Evolutionary conservation across 2,888 invertebrate species (phyloP), one percentile per base, ranked within the genome.

Genomic region (Aradus depressus): DNA sequence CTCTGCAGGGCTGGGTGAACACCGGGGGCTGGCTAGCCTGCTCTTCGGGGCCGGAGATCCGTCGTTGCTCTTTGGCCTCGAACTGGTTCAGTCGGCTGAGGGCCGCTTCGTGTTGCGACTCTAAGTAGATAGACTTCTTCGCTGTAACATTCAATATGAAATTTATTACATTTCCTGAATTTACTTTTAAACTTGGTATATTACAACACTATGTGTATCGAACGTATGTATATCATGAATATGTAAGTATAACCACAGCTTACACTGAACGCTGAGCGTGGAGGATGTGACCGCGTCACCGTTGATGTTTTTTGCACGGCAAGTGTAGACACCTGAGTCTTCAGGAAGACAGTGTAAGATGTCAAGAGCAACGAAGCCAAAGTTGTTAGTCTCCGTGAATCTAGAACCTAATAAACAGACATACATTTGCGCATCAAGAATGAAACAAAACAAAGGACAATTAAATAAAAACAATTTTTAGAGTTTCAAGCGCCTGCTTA

Each of bases 321-420:
- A 90, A 1, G 93, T 95, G 66, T 97, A 98, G 1, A 84, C 86
- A 41, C 97, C 98, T 14, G 89, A 85, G 72, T 98, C 97, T 67
- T 97, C 97, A 6, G 95, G 89, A 63, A 93, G 82, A 53, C 91
- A 87, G 60, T 93, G 87, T 74, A 93, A 80, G 60, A 98, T 93
- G 65, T 98, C 97, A 52, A 98, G 73, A 21, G 95, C 91, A 12
- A 96, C 95, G 66, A 92, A 97, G 37, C 97, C 97, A 67, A 98
- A 97, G 70, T 91, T 96, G 65, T 93, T 89, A 6, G 91, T 90
- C 70, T 95, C 91, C 10, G 89, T 87, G 67, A 96, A 97, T 62
- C 97, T 80, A 5, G 93, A 92, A 35, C 95, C 73, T 66, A 51
- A 18, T 35, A 49, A 21, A 42, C 18, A 51, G n/a, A 31, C 4